Evolutionary conservation across 2,797 vertebrate genomes (phyloP), one percentile per base, ranked within the genome.

Genomic region (Neoniphon sammara): DNA sequence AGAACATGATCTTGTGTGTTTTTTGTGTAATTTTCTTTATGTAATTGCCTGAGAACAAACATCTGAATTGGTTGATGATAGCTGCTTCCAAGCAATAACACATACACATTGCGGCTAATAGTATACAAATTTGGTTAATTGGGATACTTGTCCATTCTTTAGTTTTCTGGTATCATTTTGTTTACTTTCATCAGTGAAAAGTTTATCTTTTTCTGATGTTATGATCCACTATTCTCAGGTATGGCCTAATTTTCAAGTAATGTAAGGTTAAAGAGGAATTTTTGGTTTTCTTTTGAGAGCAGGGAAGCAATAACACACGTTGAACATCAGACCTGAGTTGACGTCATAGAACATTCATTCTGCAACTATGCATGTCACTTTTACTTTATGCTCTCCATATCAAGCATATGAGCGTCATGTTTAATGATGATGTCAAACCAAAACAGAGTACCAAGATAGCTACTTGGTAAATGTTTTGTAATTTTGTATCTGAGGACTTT

Each of bases 21-120:
- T 81, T 90, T 81, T 80, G 54, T 80, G 57, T 49, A 63, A 72
- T 82, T 69, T 62, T 30, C 54, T 50, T 3, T 80, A 21, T 74
- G 34, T 78, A 50, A 73, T 64, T 66, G 71, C 47, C 60, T 20
- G 44, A 30, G 86, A 91, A 86, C 88, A 91, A 88, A 85, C 70
- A 81, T 85, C 75, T 21, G 69, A 75, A 75, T 60, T 50, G 75
- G 66, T 55, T 62, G 53, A 66, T 20, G 74, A 69, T 0, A 58
- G 75, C 77, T 81, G 53, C 64, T 81, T 83, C 76, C 54, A 84
- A 88, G 89, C 91, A 93, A 91, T 91, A 89, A 85, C 73, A 60
- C 52, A n/a, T 36, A 47, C 52, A 59, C 20, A 42, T 75, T 77
- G 60, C 61, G 79, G 63, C 73, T 85, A 50, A 46, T 56, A 58